phyloP scores from a whole-genome alignment of 2,888 invertebrate genomes.

The Heterodera filipjevi region DNA sequence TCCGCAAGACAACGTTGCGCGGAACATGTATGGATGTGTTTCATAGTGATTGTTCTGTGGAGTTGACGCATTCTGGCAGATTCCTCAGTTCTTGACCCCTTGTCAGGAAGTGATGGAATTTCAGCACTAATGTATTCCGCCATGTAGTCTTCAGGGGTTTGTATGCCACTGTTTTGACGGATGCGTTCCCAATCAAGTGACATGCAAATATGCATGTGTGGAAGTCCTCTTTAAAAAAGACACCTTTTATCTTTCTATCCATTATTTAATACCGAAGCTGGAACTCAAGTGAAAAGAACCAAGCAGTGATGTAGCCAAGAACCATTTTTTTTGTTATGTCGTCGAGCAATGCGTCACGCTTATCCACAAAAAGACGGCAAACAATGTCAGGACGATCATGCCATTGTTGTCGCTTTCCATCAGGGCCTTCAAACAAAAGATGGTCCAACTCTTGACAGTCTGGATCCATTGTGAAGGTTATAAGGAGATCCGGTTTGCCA shows the following conservation, averaged over 20 bases:
- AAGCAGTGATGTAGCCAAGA: neutral
- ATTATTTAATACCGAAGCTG: neutral
- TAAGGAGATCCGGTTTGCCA: neutral
- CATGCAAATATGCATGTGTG: neutral
- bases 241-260: neutral
- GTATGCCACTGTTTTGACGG: neutral
- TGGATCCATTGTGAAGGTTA: neutral
- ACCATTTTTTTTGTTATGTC: neutral
- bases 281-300: neutral
- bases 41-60: neutral
- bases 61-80: neutral
- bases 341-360: neutral
- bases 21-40: slow-evolving; percentile 3
- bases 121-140: slow-evolving; percentile 6
- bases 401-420: neutral
- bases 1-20: neutral
- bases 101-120: neutral
- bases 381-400: neutral
- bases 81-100: neutral
- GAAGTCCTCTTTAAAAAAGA: neutral
- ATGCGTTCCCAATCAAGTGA: slow-evolving; percentile 8
- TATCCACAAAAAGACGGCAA: neutral
- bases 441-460: neutral
- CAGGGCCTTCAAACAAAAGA: neutral
- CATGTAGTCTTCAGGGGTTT: slow-evolving; percentile 4